A percentile compares a stretch with the other conserved stretches of the same genome.
phyloP scores from a whole-genome alignment of 2,888 invertebrate species.

The Bugulina stolonifera region DNA sequence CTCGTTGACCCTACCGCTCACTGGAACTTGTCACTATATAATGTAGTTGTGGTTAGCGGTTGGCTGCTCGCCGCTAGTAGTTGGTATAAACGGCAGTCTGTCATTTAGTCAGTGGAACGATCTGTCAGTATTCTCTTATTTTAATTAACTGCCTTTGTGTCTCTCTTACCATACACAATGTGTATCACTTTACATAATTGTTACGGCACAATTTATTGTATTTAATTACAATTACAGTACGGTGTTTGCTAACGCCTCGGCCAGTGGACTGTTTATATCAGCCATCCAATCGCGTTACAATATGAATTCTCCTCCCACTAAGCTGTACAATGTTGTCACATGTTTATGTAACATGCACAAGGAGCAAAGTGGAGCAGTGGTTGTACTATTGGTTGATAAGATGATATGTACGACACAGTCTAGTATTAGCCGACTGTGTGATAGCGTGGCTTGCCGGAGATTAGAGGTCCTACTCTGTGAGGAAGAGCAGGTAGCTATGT shows the following conservation, averaged over 20 bases:
- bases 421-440: conserved; percentile 64
- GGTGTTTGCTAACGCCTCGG: conserved; percentile 62
- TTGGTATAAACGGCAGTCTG: no score
- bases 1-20: no score
- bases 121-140: no score
- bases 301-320: conserved; percentile 44
- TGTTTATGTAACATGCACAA: conserved; percentile 59
- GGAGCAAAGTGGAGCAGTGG: conserved; percentile 69
- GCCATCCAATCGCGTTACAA: conserved; percentile 66
- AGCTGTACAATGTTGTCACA: background rate
- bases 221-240: conserved; percentile 55
- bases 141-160: no score
- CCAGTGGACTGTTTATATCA: conserved; percentile 68
- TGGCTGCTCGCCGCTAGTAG: no score
- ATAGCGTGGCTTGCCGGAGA: conserved; percentile 66
- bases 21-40: no score
- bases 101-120: no score
- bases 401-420: conserved; percentile 67
- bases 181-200: no score
- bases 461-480: conserved; percentile 67
- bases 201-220: no score
- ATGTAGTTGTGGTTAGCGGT: no score
- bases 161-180: no score
- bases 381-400: conserved; percentile 61
- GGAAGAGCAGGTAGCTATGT: conserved; percentile 42